Evolutionary conservation across 2,888 invertebrate species (phyloP), one percentile per base, ranked within the genome.

Genomic region (Abrostola triplasia): DNA sequence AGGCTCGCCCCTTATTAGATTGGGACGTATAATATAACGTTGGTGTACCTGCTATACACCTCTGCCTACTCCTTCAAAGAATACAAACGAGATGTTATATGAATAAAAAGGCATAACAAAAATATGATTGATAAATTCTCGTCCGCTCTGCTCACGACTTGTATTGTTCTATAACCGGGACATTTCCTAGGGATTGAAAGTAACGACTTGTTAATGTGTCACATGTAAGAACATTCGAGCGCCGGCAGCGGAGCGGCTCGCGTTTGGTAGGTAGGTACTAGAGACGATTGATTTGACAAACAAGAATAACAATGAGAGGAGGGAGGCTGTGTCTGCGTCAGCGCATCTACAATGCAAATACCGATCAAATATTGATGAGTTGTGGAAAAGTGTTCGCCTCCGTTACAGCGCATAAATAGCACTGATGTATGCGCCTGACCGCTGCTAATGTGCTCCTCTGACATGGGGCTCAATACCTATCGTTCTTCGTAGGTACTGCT

Each of bases 341-440:
- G 70, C 73, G 74, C 83, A 90, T 90, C 87, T 89, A 76, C 88
- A 90, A 88, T 67, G 72, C 90, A 90, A 87, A 91, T 87, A 24
- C 62, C 68, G 80, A 89, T 90, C 88, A 87, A 84, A 88, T 91
- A 91, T 90, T 88, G 87, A 91, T 88, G 89, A 89, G 86, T 82
- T 87, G 85, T 87, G 83, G 82, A 85, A 85, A 85, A 75, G 59
- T 76, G 48, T 35, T 40, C 11, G 38, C 35, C 51, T 10, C 35
- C 36, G n/a, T 54, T 36, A 37, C 13, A 85, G 80, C 84, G 80
- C 86, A 86, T 85, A 85, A 76, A 83, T 86, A 70, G 64, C 47
- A 9, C 9, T 13, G n/a, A 56, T 63, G 9, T 35, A 53, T 60
- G 53, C 59, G 47, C 35, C 38, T 35, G 47, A 51, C 24, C 44